Evolutionary conservation across 2,797 vertebrate genomes (phyloP).

Genomic region (Poecilia velifera): DNA sequence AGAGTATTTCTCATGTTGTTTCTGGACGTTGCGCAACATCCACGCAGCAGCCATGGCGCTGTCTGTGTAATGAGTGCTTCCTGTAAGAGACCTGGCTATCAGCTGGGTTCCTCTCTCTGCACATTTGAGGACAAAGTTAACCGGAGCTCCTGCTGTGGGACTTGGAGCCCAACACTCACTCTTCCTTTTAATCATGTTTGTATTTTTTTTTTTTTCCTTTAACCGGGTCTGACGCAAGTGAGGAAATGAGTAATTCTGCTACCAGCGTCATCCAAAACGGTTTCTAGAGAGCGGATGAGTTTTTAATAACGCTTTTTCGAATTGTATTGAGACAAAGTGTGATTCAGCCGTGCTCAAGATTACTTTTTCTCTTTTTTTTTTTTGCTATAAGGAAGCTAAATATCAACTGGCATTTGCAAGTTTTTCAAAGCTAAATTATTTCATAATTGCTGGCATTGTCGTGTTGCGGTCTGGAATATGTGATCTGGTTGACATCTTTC

Average conservation of each 20-base stretch:
- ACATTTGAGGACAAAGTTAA: slow-evolving; percentile 57
- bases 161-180: slow-evolving; percentile 31
- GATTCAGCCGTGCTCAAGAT: neutral
- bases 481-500: neutral
- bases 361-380: neutral
- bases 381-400: neutral
- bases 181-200: neutral
- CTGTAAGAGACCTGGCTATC: slow-evolving; percentile 64
- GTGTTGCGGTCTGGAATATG: neutral
- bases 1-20: slow-evolving; percentile 20
- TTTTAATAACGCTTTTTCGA: slow-evolving; percentile 20
- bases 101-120: slow-evolving; percentile 55
- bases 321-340: neutral
- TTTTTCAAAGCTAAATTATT: neutral
- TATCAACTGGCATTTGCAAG: neutral
- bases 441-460: neutral
- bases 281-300: slow-evolving; percentile 28
- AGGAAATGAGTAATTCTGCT: slow-evolving; percentile 59
- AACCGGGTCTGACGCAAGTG: slow-evolving; percentile 52
- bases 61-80: slow-evolving; percentile 43
- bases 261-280: slow-evolving; percentile 41
- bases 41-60: slow-evolving; percentile 22
- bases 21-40: slow-evolving; percentile 26
- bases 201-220: slow-evolving; percentile 12
- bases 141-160: slow-evolving; percentile 40